Evolutionary conservation across 2,888 invertebrate genomes (phyloP), one percentile per base, ranked within the genome.

Genomic region (Criorhina ranunculi): DNA sequence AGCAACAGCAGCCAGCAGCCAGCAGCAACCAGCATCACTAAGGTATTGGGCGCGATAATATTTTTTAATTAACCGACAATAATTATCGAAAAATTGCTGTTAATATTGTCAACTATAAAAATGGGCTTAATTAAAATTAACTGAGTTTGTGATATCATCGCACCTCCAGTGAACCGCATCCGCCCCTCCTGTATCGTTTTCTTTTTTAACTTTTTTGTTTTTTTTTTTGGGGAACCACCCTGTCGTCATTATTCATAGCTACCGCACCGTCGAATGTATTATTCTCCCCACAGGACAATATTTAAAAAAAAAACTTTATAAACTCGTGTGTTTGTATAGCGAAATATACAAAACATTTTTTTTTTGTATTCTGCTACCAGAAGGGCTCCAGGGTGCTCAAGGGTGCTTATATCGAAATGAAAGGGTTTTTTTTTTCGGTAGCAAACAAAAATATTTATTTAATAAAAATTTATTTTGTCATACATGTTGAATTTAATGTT

Each of bases 41-140:
- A 49, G 42, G 33, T 46, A 66, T 72, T 70, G 70, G 44, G 77
- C 24, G 19, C 8, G 85, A 72, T 77, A 72, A 86, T 86, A 86
- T 72, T 86, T 86, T 86, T 86, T 77, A 86, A 86, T 86, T 81
- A 86, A 72, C 81, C 76, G 55, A 72, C 81, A 77, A 86, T 86
- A 86, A 86, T 86, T 77, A 86, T 86, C 81, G 81, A 81, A 81
- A n/a, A 81, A 81, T 86, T 77, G 76, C 55, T 77, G 81, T 86
- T 81, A 86, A 86, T 72, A 77, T 86, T 77, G 86, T 77, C 81
- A 76, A 81, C 86, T 72, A 77, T 77, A 86, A 86, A 81, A 77
- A 77, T 57, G 60, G 55, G 67, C 81, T 86, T 86, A 86, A 86
- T 86, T 86, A 86, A 86, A 81, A 86, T 86, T 86, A 76, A 86